phyloP scores from a whole-genome alignment of 2,797 vertebrate genomes.

The Pangasius mekongensis region DNA sequence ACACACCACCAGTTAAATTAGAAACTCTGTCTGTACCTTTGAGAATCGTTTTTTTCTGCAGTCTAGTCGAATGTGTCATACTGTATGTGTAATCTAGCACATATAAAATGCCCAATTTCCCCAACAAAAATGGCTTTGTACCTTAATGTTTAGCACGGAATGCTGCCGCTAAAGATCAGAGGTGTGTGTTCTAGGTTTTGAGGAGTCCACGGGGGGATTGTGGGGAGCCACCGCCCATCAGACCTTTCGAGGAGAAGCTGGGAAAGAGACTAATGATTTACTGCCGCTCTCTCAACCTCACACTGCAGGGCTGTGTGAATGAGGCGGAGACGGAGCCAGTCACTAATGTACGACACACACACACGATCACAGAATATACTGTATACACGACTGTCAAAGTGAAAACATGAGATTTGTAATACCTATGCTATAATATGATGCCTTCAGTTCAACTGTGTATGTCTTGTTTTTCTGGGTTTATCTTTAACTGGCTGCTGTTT shows the following conservation, averaged over 20 bases:
- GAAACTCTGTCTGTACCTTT: not conserved
- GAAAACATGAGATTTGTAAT: not conserved
- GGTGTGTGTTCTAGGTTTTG: conserved; percentile 74
- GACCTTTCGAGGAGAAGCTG: conserved; percentile 90
- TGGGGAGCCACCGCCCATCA: conserved; percentile 72
- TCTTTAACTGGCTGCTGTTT: conserved; percentile 34
- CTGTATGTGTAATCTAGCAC: not conserved
- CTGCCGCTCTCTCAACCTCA: conserved; percentile 87
- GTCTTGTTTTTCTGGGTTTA: not conserved
- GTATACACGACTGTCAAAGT: not conserved
- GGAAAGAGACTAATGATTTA: conserved; percentile 87
- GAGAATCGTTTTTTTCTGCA: not conserved
- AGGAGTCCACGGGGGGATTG: conserved; percentile 83
- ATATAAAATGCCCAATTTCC: not conserved
- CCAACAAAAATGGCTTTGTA: not conserved
- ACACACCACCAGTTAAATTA: not conserved
- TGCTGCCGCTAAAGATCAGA: not conserved
- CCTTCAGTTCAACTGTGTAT: not conserved
- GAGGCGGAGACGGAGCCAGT: conserved; percentile 87
- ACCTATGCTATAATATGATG: not conserved
- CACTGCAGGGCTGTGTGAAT: conserved; percentile 90
- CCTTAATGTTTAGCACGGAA: not conserved
- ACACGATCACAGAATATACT: not conserved
- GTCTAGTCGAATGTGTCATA: not conserved
- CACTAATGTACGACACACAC: conserved; percentile 81